Conservation (phyloP, 2,888 invertebrate species). For the Willowsia nigromaculata region DNA sequence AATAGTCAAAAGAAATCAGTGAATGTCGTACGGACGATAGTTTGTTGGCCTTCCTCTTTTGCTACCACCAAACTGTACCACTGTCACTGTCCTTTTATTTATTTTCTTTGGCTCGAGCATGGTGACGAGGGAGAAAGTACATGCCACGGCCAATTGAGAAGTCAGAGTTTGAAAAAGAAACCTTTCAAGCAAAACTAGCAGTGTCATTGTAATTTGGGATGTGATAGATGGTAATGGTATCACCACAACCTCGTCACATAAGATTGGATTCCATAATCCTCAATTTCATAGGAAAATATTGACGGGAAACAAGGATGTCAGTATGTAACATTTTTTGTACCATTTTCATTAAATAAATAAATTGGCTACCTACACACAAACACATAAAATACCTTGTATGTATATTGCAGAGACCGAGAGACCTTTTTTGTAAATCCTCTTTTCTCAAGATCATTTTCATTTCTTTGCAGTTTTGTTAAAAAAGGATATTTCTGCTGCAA, state of each 20-base stretch:
- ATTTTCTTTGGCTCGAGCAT: constrained; percentile 4
- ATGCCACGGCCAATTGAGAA: constrained; percentile 45
- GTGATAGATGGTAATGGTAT: neutral
- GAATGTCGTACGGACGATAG: constrained; percentile 45
- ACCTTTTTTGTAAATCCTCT: too few species aligned
- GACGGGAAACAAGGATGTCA: neutral
- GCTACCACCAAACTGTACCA: neutral
- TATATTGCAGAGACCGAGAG: too few species aligned
- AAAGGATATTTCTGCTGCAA: too few species aligned
- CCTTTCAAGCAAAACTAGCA: constrained; percentile 16
- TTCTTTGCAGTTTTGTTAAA: too few species aligned
- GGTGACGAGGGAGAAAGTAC: constrained; percentile 38
- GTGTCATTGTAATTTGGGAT: neutral
- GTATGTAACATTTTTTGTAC: too few species aligned
- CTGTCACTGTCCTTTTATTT: constrained; percentile 23
- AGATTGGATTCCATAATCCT: neutral
- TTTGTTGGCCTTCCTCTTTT: neutral
- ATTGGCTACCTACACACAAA: neutral
- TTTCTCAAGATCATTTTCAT: too few species aligned
- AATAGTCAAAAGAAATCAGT: constrained; percentile 62
- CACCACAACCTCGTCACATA: neutral
- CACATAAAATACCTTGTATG: neutral
- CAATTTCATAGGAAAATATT: neutral
- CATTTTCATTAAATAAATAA: too few species aligned
- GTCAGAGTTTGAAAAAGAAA: constrained; percentile 28